These are phyloP conservation scores for Leptinotarsa haldemani DNA, from an alignment of 2,888 invertebrate species.

Conservation along the genomic window DNA sequence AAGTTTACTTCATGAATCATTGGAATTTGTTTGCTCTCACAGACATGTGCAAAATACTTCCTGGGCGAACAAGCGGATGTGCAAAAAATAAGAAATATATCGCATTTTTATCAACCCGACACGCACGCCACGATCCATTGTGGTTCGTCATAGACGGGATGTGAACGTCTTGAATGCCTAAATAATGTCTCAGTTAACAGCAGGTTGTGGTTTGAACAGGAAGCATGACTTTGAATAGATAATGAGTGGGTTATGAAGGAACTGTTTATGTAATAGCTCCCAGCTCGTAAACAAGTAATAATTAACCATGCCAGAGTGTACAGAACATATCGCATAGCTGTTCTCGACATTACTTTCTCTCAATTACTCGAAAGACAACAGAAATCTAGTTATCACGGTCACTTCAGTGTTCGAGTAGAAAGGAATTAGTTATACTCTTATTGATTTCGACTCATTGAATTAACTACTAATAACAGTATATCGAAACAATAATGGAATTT, in stretches of 20 bases:
- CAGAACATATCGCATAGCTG: not conserved
- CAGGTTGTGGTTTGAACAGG: constrained; percentile 13
- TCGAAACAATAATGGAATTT: no score
- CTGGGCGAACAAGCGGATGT: not conserved
- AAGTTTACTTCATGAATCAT: not conserved
- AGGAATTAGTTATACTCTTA: no score
- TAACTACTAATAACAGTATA: no score
- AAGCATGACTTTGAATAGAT: constrained; percentile 17
- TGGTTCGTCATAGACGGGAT: constrained; percentile 17
- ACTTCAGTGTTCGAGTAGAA: no score
- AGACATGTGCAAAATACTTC: not conserved
- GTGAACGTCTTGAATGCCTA: constrained; percentile 20
- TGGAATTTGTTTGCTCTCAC: not conserved
- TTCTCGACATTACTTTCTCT: not conserved
- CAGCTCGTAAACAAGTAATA: constrained; percentile 12
- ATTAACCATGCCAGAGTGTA: not conserved
- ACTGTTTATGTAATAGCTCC: constrained; percentile 11
- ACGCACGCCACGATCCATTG: constrained; percentile 15
- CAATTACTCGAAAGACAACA: not conserved
- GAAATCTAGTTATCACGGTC: no score
- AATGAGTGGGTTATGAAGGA: constrained; percentile 14
- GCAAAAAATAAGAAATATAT: constrained; percentile 12
- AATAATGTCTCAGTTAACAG: constrained; percentile 17
- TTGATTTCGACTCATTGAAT: no score
- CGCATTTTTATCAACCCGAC: not conserved